These are phyloP conservation scores for Myocastor coypus DNA, from an alignment of 2,113 vertebrate genomes.

Conservation along the genomic window DNA sequence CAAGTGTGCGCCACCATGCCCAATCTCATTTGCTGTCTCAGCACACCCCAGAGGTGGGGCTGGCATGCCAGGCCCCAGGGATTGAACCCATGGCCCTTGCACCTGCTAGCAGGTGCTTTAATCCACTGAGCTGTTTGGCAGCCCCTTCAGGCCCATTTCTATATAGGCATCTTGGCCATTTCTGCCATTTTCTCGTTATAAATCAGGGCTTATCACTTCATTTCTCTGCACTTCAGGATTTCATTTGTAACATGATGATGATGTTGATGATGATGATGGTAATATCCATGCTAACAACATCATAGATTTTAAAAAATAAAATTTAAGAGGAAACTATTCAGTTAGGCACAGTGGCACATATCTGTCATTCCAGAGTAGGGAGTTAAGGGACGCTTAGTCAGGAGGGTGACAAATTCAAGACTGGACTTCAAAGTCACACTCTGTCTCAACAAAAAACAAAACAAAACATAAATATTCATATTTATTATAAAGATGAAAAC, in stretches of 20 bases:
- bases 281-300: neutral
- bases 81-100: too few species aligned
- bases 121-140: too few species aligned
- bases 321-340: conserved; percentile 12
- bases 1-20: too few species aligned
- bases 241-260: conserved; percentile 21
- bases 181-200: neutral
- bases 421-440: neutral
- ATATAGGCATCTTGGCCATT: neutral
- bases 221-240: neutral
- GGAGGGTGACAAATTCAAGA: neutral
- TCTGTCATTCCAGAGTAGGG: neutral
- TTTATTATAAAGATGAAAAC: neutral
- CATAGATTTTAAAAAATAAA: conserved; percentile 8
- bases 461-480: conserved; percentile 2
- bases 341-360: neutral
- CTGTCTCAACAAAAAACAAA: neutral
- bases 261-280: neutral
- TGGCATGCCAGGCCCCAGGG: too few species aligned
- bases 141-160: neutral
- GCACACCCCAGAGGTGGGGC: too few species aligned
- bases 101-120: too few species aligned
- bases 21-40: too few species aligned
- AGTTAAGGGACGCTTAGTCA: neutral
- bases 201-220: neutral